Base-by-base conservation (phyloP, 2,888 invertebrate genomes). In the Ectropis crepuscularia region DNA sequence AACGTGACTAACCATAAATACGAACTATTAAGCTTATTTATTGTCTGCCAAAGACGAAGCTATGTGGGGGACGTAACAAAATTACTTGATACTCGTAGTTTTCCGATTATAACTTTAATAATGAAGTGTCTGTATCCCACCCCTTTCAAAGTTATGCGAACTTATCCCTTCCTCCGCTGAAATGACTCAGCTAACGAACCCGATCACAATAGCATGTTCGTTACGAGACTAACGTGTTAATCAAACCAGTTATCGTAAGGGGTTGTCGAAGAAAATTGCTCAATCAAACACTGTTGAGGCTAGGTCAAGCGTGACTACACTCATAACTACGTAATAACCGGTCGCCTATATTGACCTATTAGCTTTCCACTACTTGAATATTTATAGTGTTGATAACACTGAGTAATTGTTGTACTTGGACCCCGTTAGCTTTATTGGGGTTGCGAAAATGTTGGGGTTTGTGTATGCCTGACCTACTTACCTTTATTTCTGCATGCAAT, bases 241-340 rank as follows among this genome's bases (percentile, higher is more conserved):
- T 83, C 82, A 77, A 74, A 73, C 73, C 74, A 71, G 73, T 79
- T 78, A 75, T 82, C 79, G 77, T 74, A 74, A 78, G 76, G 75
- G 82, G 76, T 77, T 76, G 80, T 83, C 75, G 83, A 83, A 82
- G 83, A 82, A 85, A 86, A 86, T 86, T 86, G 83, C 86, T 86
- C 82, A 86, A 86, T 86, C 85, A 81, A 76, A 78, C 68, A 71
- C 71, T 70, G 70, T 73, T 73, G 70, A 69, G 72, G 74, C 69
- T 75, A 76, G 83, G 82, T 82, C 81, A 81, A 83, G 85, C 86
- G 86, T 86, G 86, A 78, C 80, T 76, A 65, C 75, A 72, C 75
- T 77, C 82, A 79, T 86, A 84, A 84, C 82, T 78, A 77, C 77
- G 76, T 84, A 83, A 84, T 82, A 82, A 84, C 80, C 72, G 73